Base-by-base conservation (phyloP, 2,888 invertebrate species). In the Helleia helle region DNA sequence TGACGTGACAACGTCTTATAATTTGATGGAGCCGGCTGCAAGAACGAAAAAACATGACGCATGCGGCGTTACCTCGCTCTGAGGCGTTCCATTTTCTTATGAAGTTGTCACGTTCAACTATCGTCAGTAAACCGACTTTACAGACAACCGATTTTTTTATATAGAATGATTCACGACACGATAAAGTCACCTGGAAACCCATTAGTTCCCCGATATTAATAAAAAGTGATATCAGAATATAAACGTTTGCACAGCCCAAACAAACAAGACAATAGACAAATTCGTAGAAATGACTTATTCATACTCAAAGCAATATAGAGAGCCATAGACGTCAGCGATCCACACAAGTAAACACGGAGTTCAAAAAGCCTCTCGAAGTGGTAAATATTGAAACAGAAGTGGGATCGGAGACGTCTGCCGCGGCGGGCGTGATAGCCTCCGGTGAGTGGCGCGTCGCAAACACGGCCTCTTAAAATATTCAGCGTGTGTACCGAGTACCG, bases 331-430 rank as follows among this genome's bases (percentile, higher is more conserved):
- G 81, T 75, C 76, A 83, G 74, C 77, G 81, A 83, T 81, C 80
- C 76, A 77, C 79, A 81, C 80, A 80, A 70, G 76, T 80, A 83
- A 83, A 84, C 81, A 83, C 68, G 65, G 71, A 74, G 76, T 79
- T 81, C 80, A 80, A 81, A 83, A 83, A 81, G 83, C 76, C 81
- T 81, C 80, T 74, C 76, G 74, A 81, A 71, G 69, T 71, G 71
- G 83, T 83, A 83, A 84, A 84, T 84, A 84, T 84, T 84, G 83
- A 77, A 83, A 73, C 74, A 81, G 83, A 77, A 79, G 79, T 76
- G 79, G 79, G 77, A 81, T 80, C 72, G 75, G 70, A 76, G 79
- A 71, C 72, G 75, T 74, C 79, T 50, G 52, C 44, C 44, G 44
- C 48, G 48, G 43, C 44, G 56, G 65, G 61, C 68, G 74, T 81